Evolutionary conservation across 1,140 invertebrate species (phyloP), one percentile per base, ranked within the genome.

Genomic region (Spodoptera litura): DNA sequence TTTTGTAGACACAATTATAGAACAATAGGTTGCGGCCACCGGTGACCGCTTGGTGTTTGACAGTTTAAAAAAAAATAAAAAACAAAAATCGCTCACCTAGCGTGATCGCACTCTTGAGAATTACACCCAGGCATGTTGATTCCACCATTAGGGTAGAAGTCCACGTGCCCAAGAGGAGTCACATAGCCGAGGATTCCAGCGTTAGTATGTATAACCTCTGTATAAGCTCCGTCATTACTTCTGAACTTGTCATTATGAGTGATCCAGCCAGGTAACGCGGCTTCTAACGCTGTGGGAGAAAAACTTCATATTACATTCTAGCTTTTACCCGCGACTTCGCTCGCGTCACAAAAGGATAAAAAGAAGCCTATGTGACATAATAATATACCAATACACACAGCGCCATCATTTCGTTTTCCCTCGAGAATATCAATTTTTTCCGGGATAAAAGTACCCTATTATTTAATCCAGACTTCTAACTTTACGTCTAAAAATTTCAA

Each of bases 81-180:
- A 9, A 55, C 8, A 13, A 9, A 5, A 10, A 56, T 20, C 27
- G 9, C 51, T 78, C 15, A 78, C 78, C 70, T 62, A 20, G 11
- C 9, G 56, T 73, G 70, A n/a, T 78, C 70, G 20, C 78, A 73
- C 11, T 55, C 55, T 59, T 56, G 56, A 3, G n/a, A 20, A 2
- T 44, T n/a, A 62, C 77, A 78, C 3, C 68, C 68, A 44, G 77
- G 77, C 68, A 72, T 70, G 4, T 52, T 44, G 4, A 58, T 11
- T 2, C 76, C 76, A 51, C 76, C 76, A 25, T 78, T 78, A 3
- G 77, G 77, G 27, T 78, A 78, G 58, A 78, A 78, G 77, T 78
- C 77, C 0, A 49, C 68, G 9, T 78, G 8, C 0, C 52, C 77
- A 10, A 78, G 27, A 44, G 55, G 11, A 38, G 13, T n/a, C 9